These are phyloP conservation scores for Lycaena phlaeas DNA, from an alignment of 2,888 invertebrate species.

Conservation along the genomic window DNA sequence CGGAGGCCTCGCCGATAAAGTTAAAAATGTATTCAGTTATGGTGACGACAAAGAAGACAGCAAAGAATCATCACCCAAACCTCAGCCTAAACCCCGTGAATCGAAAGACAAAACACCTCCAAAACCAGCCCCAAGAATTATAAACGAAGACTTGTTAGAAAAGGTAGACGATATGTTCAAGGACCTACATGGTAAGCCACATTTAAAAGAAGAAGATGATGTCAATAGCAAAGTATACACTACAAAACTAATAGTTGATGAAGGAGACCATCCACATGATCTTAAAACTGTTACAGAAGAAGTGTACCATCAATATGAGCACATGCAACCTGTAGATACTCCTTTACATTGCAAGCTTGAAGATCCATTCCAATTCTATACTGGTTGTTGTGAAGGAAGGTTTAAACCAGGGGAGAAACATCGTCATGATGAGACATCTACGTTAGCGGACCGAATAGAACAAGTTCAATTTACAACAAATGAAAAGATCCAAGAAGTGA, in stretches of 20 bases:
- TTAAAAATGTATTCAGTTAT: slow-evolving; percentile 53
- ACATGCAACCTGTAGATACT: slow-evolving; percentile 62
- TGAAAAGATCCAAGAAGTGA: slow-evolving; percentile 43
- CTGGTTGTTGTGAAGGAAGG: slow-evolving; percentile 50
- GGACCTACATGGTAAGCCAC: slow-evolving; percentile 50
- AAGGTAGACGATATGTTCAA: slow-evolving; percentile 71
- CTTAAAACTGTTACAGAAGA: slow-evolving; percentile 38
- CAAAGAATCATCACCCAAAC: slow-evolving; percentile 42
- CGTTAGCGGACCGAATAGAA: slow-evolving; percentile 53
- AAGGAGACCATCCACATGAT: slow-evolving; percentile 35
- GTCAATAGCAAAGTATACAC: slow-evolving; percentile 43
- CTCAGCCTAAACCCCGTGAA: slow-evolving; percentile 41
- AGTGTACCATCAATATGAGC: slow-evolving; percentile 52
- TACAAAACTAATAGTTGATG: slow-evolving; percentile 60
- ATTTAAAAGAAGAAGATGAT: slow-evolving; percentile 45
- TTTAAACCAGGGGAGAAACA: slow-evolving; percentile 48
- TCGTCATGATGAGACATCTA: slow-evolving; percentile 58
- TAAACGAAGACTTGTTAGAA: slow-evolving; percentile 56
- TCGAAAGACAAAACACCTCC: slow-evolving; percentile 47
- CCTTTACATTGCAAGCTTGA: slow-evolving; percentile 35
- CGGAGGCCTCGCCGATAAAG: slow-evolving; percentile 56
- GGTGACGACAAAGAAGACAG: slow-evolving; percentile 52
- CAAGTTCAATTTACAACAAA: slow-evolving; percentile 54
- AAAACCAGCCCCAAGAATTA: slow-evolving; percentile 58
- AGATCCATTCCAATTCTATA: slow-evolving; percentile 55